phyloP scores from a whole-genome alignment of 2,113 vertebrate species.

The Speoplatyrhinus poulsoni region DNA sequence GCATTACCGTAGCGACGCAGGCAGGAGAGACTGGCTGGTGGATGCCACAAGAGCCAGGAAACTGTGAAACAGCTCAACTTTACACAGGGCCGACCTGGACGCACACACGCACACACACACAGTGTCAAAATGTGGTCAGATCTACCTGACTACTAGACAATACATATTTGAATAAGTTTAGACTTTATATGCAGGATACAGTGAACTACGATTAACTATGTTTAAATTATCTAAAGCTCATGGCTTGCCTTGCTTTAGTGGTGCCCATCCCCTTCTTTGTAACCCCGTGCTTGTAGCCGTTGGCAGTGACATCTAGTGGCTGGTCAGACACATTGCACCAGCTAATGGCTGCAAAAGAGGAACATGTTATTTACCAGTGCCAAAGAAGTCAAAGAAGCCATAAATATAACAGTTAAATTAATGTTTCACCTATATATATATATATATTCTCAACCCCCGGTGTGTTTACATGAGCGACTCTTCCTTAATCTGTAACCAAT shows the following conservation, averaged over 20 bases:
- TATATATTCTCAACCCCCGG: too few relatives aligned
- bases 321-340: conserved; percentile 88
- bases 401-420: too few relatives aligned
- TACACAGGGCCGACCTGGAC: conserved; percentile 88
- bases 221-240: not conserved
- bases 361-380: not conserved
- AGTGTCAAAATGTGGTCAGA: not conserved
- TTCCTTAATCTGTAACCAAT: too few relatives aligned
- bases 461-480: too few relatives aligned
- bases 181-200: too few relatives aligned
- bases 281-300: conserved; percentile 91
- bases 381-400: too few relatives aligned
- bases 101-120: not conserved
- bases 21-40: conserved; percentile 75
- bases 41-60: conserved; percentile 83
- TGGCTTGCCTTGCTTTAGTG: conserved; percentile 80
- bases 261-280: conserved; percentile 83
- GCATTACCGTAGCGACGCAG: conserved; percentile 84
- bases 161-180: not conserved
- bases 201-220: not conserved
- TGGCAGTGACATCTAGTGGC: conserved; percentile 91
- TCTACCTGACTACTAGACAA: not conserved
- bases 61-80: conserved; percentile 85
- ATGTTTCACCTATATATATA: too few relatives aligned
- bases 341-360: conserved; percentile 84